phyloP scores from a whole-genome alignment of 2,113 vertebrate species.

The Abramis brama region DNA sequence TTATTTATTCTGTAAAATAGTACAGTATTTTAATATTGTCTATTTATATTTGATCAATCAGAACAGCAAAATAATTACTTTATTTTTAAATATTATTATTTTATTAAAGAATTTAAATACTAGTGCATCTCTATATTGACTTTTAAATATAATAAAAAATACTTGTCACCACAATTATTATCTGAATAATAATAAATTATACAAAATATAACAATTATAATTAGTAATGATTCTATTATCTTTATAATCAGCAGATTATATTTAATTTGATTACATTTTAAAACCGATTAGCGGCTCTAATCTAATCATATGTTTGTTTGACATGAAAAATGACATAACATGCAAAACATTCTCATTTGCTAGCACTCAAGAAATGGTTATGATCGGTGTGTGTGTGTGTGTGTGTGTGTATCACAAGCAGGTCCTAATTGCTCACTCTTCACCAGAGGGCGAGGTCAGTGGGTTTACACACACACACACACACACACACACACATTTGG shows the following conservation, averaged over 20 bases:
- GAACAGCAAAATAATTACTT: not conserved
- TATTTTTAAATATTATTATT: not conserved
- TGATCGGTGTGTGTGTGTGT: conserved; percentile 1
- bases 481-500: conserved; percentile 59
- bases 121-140: not conserved
- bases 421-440: conserved; percentile 74
- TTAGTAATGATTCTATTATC: not conserved
- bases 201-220: not conserved
- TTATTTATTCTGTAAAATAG: not conserved
- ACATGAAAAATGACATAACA: not conserved
- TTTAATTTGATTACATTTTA: not conserved
- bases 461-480: conserved; percentile 71
- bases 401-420: conserved; percentile 53
- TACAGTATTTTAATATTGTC: not conserved
- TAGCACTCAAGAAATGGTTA: not conserved
- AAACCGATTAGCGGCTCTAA: not conserved
- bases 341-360: not conserved
- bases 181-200: not conserved
- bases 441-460: conserved; percentile 65
- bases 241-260: not conserved
- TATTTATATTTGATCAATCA: not conserved
- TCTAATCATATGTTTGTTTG: not conserved
- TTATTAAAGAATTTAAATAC: not conserved
- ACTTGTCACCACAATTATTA: not conserved
- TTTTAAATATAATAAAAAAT: not conserved